A percentile compares a stretch with the other conserved stretches of the same genome.
phyloP scores from a whole-genome alignment of 2,888 invertebrate genomes.

The Corbicula japonica region DNA sequence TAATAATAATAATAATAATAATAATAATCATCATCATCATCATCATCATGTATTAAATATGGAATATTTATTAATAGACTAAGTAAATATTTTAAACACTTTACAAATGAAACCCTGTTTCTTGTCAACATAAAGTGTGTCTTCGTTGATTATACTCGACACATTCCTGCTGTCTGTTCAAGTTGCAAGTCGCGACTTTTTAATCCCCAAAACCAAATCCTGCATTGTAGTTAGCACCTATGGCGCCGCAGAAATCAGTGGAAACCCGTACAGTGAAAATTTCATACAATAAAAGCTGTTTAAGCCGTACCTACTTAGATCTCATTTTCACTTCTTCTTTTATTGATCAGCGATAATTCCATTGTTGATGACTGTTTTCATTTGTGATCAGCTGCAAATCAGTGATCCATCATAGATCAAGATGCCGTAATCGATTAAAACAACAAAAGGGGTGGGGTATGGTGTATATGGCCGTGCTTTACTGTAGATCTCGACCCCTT shows the following conservation, averaged over 20 bases:
- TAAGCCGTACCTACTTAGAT: conserved; percentile 12
- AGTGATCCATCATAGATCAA: conserved; percentile 41
- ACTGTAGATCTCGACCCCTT: conserved; percentile 4
- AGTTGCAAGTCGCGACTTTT: conserved; percentile 33
- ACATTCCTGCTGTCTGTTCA: conserved; percentile 24
- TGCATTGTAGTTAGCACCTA: conserved; percentile 33
- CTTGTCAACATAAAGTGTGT: too few species aligned
- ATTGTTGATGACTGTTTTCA: conserved; percentile 21
- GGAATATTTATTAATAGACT: too few species aligned
- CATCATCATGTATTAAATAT: too few species aligned
- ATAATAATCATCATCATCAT: too few species aligned
- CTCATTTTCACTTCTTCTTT: conserved; percentile 30
- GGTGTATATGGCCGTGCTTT: conserved; percentile 8
- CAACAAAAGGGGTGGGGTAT: conserved; percentile 31
- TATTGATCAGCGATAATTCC: conserved; percentile 35
- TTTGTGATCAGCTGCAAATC: conserved; percentile 47
- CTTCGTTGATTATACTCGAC: not conserved
- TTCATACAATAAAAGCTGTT: conserved; percentile 23
- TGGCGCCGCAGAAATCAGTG: conserved; percentile 35
- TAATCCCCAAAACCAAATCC: conserved; percentile 31
- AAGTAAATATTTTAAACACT: too few species aligned
- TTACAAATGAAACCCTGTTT: too few species aligned
- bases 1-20: too few species aligned
- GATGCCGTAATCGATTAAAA: conserved; percentile 15
- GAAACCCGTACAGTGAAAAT: conserved; percentile 11